Base-by-base conservation (phyloP, 1,140 invertebrate genomes). In the Andricus grossulariae region DNA sequence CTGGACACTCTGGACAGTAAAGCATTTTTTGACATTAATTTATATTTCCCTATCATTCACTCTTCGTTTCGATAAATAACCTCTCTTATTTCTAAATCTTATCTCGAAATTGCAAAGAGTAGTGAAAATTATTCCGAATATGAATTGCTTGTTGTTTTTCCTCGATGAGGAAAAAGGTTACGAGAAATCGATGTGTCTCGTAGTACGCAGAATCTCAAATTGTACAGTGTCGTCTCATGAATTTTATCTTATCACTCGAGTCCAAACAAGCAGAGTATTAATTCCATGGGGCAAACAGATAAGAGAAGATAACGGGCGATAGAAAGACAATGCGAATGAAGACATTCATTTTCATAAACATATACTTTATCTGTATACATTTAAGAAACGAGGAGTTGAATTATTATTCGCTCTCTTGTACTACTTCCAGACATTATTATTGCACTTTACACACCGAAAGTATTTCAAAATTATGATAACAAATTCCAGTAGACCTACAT, bases 331-430 rank as follows among this genome's bases (percentile, higher is more conserved):
- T 66, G 60, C 60, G 25, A 66, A 66, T 66, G 25, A 45, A 66
- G 60, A 66, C 60, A 66, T 55, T 55, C 54, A 55, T 66, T 66
- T 66, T 66, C 60, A 25, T 66, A 66, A 66, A 66, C 60, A 66
- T 66, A 66, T 66, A 66, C 21, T 55, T 8, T 55, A 55, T 55
- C 18, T 55, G 12, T 55, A 55, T 55, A 55, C 60, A 66, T 66
- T 66, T 66, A 39, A 15, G 39, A 45, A 32, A 66, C 39, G 32
- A 66, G 60, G 7, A 39, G 39, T 32, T 45, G 25, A 66, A 66
- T 66, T 66, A 25, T 60, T 60, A 32, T 60, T 60, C 19, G 21
- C 15, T 66, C 39, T 66, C 25, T 66, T 66, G 60, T 39, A 39
- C 60, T 39, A 66, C 60, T 66, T 66, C n/a, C 6, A 66, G 13